These are phyloP conservation scores for Cephalopachus bancanus DNA, from an alignment of 2,797 vertebrate species.

Conservation along the genomic window DNA sequence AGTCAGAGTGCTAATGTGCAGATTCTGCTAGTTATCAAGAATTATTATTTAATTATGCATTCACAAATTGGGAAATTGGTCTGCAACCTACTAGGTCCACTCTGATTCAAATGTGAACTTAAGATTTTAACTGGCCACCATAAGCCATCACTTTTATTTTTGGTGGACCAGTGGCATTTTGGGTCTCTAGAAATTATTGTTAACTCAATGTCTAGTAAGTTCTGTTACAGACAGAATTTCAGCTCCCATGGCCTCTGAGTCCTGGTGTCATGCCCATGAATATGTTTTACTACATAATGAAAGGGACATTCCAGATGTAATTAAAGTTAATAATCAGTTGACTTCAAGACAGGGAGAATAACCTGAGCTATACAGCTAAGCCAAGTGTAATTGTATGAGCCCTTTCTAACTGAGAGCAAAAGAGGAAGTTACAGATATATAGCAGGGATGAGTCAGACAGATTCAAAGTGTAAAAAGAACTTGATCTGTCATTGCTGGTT, in stretches of 20 bases:
- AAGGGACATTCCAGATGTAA: background rate
- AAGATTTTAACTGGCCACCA: background rate
- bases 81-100: background rate
- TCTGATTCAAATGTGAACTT: background rate
- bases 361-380: background rate
- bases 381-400: background rate
- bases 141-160: background rate
- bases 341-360: background rate
- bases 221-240: background rate
- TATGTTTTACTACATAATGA: background rate
- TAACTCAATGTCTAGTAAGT: background rate
- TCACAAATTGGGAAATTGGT: background rate
- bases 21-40: background rate
- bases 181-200: background rate
- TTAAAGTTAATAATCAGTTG: background rate
- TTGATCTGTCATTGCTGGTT: background rate
- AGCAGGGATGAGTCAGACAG: background rate
- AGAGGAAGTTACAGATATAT: background rate
- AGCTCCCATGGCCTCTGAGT: background rate
- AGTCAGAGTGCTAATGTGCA: background rate
- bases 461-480: background rate
- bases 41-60: background rate
- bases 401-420: background rate
- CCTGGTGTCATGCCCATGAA: background rate
- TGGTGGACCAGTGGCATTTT: background rate